phyloP scores from a whole-genome alignment of 1,140 invertebrate species.

The Apis cerana region DNA sequence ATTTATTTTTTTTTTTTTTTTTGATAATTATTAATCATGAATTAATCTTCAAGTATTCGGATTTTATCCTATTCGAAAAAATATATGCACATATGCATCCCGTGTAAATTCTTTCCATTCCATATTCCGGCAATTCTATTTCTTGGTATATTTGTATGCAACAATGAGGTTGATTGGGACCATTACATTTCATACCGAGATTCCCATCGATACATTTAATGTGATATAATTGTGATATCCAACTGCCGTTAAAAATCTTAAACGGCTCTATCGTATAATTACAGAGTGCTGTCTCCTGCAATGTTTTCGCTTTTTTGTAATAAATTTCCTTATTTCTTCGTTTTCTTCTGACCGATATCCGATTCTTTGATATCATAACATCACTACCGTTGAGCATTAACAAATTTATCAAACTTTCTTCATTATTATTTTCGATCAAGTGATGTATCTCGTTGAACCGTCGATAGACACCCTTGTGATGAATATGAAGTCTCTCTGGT shows the following conservation, averaged over 20 bases:
- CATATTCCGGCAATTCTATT: conserved; percentile 1
- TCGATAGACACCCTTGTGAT: not conserved
- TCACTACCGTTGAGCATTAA: not conserved
- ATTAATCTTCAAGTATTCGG: not conserved
- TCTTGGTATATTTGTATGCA: conserved; percentile 64
- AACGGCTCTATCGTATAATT: conserved; percentile 62
- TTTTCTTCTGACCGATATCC: not conserved
- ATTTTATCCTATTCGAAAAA: not conserved
- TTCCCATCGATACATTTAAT: conserved; percentile 54
- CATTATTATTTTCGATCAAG: too few relatives aligned
- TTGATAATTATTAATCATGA: not conserved
- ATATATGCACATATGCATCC: conserved; percentile 63
- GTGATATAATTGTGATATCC: conserved; percentile 54
- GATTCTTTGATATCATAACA: not conserved
- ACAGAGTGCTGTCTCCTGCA: conserved; percentile 61
- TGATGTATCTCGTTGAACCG: not conserved
- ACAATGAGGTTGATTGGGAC: conserved; percentile 34
- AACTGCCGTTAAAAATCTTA: not conserved
- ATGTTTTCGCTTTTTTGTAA: conserved; percentile 44
- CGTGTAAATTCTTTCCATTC: conserved; percentile 46
- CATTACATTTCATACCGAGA: conserved; percentile 48
- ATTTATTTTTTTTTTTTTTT: too few relatives aligned
- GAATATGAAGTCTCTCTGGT: not conserved
- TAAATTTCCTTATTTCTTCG: not conserved
- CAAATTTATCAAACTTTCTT: too few relatives aligned